phyloP scores from a whole-genome alignment of 2,888 invertebrate genomes.

The Cosmia trapezina region DNA sequence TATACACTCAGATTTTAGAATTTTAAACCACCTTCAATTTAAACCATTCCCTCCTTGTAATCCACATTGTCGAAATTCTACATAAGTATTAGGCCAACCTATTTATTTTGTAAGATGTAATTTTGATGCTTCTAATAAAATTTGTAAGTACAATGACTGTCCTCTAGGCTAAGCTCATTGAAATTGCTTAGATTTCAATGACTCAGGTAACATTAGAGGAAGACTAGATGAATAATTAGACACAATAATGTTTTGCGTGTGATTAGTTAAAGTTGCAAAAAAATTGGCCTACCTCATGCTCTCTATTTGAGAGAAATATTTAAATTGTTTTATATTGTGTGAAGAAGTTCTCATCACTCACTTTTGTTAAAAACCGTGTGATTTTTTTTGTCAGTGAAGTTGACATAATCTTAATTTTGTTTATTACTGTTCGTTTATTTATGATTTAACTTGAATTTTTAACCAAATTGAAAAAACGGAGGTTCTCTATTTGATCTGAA shows the following conservation, averaged over 20 bases:
- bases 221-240: background rate
- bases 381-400: too few species aligned
- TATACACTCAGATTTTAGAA: too few species aligned
- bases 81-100: background rate
- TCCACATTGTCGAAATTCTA: constrained; percentile 1
- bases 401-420: too few species aligned
- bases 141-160: constrained; percentile 1
- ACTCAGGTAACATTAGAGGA: constrained; percentile 32
- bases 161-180: constrained; percentile 34
- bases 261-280: background rate
- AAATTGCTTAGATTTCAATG: constrained; percentile 9
- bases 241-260: background rate
- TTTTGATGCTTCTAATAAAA: constrained; percentile 8
- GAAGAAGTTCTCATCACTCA: too few species aligned
- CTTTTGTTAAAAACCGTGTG: too few species aligned
- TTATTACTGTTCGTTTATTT: too few species aligned
- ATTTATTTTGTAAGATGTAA: background rate
- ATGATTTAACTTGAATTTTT: too few species aligned
- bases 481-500: too few species aligned
- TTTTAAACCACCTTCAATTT: background rate
- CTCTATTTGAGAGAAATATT: too few species aligned
- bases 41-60: background rate
- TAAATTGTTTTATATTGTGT: too few species aligned
- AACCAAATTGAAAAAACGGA: too few species aligned
- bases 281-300: too few species aligned